A percentile compares a stretch with the other conserved stretches of the same genome.
These are phyloP conservation scores for Caerostris darwini DNA, from an alignment of 1,140 invertebrate genomes.

Conservation along the genomic window DNA sequence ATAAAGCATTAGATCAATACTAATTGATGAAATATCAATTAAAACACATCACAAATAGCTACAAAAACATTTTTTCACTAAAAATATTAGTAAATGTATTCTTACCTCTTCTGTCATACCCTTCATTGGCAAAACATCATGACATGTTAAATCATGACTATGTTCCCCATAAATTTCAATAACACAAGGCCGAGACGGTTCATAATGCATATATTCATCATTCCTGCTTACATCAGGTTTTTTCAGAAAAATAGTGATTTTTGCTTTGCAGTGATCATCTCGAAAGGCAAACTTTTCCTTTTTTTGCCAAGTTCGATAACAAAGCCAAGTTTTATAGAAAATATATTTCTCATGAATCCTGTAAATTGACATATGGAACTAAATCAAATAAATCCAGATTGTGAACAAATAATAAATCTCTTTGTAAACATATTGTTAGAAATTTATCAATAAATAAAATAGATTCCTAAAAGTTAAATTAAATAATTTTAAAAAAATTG, in stretches of 20 bases:
- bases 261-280: neutral
- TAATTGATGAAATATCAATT: too few species aligned
- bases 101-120: neutral
- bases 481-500: too few species aligned
- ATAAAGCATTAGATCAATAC: too few species aligned
- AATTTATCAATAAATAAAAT: too few species aligned
- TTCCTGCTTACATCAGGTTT: neutral
- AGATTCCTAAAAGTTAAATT: too few species aligned
- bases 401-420: too few species aligned
- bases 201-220: conserved; percentile 16
- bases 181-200: neutral
- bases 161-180: neutral
- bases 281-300: neutral
- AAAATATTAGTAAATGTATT: neutral
- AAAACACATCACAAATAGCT: too few species aligned
- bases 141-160: neutral
- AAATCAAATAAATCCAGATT: too few species aligned
- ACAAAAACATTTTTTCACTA: too few species aligned
- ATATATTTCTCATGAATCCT: neutral
- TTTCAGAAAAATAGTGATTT: neutral
- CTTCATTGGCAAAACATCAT: neutral
- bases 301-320: neutral
- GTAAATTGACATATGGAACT: too few species aligned
- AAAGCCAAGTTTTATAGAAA: neutral
- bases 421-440: too few species aligned